These are phyloP conservation scores for Pituophis catenifer DNA, from an alignment of 2,113 vertebrate genomes.

Conservation along the genomic window DNA sequence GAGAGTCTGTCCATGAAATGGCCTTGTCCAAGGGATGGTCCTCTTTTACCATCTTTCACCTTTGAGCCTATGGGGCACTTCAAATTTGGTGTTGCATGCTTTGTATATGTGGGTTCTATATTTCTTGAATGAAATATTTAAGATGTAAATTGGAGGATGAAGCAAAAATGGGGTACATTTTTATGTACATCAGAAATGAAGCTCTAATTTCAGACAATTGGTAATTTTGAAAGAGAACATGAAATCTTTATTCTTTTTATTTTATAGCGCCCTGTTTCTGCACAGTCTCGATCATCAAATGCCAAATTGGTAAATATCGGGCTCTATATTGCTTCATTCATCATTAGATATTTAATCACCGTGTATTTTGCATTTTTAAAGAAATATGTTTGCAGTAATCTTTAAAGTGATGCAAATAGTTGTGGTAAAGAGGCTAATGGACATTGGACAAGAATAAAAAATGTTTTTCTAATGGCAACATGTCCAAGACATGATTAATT, in stretches of 20 bases:
- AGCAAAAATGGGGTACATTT: neutral
- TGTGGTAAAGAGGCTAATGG: neutral
- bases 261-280: slow-evolving; percentile 74
- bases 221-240: slow-evolving; percentile 37
- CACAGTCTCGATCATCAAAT: slow-evolving; percentile 59
- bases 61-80: neutral
- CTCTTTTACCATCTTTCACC: neutral
- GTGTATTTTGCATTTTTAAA: neutral
- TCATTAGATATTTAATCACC: neutral
- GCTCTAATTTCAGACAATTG: slow-evolving; percentile 17
- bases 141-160: neutral
- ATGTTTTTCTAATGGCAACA: neutral
- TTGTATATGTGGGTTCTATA: neutral
- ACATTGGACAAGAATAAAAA: neutral
- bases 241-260: slow-evolving; percentile 58
- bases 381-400: neutral
- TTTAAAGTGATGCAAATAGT: neutral
- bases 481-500: neutral
- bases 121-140: neutral
- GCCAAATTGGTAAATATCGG: slow-evolving; percentile 68
- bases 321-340: slow-evolving; percentile 28
- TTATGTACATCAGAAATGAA: neutral
- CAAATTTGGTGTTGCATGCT: neutral
- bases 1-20: neutral
- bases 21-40: neutral